Evolutionary conservation across 2,113 vertebrate genomes (phyloP).

Genomic region (Antigone vipio): DNA sequence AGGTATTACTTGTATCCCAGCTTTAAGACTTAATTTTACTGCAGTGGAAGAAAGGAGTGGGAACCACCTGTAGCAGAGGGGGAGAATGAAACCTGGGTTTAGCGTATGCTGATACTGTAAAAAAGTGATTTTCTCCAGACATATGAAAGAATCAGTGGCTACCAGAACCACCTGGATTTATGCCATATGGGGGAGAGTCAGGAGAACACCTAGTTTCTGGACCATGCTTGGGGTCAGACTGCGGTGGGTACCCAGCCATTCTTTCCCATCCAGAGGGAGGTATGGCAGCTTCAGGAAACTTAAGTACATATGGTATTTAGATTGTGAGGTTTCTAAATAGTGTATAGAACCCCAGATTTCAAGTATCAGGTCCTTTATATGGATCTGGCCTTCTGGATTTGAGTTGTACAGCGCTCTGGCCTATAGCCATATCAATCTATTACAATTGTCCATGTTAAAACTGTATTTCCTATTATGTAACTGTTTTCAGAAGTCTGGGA

Average conservation of each 20-base stretch:
- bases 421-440: background rate
- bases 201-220: background rate
- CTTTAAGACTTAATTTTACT: background rate
- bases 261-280: background rate
- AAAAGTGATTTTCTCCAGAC: background rate
- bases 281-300: background rate
- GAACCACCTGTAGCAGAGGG: background rate
- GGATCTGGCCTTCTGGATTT: background rate
- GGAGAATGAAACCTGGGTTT: background rate
- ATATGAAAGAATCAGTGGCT: background rate
- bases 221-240: background rate
- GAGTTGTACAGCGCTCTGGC: background rate
- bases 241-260: background rate
- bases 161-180: background rate
- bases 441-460: background rate
- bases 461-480: background rate
- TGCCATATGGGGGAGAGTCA: background rate
- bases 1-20: background rate
- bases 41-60: background rate
- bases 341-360: background rate
- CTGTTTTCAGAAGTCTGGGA: background rate
- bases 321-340: background rate
- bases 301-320: accelerated
- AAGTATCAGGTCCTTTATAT: background rate
- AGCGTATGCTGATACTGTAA: background rate